phyloP scores from a whole-genome alignment of 2,888 invertebrate genomes.

The Lithophane ornitopus region DNA sequence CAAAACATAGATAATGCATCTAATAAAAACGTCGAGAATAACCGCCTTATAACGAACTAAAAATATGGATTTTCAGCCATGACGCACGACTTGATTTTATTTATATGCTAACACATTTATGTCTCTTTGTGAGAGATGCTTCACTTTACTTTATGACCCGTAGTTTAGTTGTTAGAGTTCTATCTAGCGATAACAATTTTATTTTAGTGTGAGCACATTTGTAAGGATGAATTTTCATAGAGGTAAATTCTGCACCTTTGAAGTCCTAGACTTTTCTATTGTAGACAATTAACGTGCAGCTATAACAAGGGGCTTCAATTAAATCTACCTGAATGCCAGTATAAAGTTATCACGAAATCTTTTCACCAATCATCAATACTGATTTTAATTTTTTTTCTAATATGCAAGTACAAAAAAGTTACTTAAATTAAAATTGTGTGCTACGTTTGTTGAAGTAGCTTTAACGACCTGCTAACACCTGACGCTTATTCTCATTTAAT shows the following conservation, averaged over 20 bases:
- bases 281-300: neutral
- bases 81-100: constrained; percentile 81
- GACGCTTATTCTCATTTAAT: neutral
- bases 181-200: constrained; percentile 61
- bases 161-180: constrained; percentile 57
- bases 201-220: constrained; percentile 23
- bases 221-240: constrained; percentile 12
- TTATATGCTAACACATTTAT: constrained; percentile 82
- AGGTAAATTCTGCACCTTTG: constrained; percentile 8
- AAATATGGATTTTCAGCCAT: constrained; percentile 71
- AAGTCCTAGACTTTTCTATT: neutral
- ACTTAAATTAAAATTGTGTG: neutral
- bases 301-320: neutral
- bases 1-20: constrained; percentile 64
- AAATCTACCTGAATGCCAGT: neutral
- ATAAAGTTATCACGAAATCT: neutral
- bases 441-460: neutral
- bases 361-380: neutral
- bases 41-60: constrained; percentile 66
- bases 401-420: neutral
- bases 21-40: constrained; percentile 70
- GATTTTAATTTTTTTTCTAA: neutral
- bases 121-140: constrained; percentile 76
- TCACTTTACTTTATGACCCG: constrained; percentile 76
- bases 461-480: neutral